Conservation (phyloP, 2,113 vertebrate species). For the Plectropomus leopardus region DNA sequence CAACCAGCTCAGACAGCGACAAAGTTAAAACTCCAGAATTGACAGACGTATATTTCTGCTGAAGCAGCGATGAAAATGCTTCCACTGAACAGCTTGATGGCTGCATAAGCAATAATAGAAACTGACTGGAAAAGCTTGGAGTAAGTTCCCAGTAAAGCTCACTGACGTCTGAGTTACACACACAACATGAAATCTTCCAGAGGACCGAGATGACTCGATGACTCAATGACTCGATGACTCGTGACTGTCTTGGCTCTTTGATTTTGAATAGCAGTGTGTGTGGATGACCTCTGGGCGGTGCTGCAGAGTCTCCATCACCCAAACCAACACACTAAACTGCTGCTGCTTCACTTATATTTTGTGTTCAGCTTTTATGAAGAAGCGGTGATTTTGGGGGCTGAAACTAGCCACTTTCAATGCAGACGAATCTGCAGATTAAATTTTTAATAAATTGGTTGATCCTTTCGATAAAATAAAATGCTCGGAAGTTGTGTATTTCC, state of each 20-base stretch:
- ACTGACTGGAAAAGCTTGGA: neutral
- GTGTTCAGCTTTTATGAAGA: too few relatives aligned
- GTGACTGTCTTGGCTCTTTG: conserved; percentile 8
- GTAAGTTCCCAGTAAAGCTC: conserved; percentile 7
- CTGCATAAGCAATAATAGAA: neutral
- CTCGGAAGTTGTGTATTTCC: too few relatives aligned
- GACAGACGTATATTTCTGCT: too few relatives aligned
- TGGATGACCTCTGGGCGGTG: neutral
- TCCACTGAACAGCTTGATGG: neutral
- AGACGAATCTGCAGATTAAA: neutral
- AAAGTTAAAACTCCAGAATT: too few relatives aligned
- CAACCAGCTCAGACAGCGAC: neutral
- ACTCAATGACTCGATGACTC: conserved; percentile 20
- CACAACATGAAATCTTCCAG: neutral
- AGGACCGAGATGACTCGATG: conserved; percentile 3
- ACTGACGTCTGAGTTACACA: neutral
- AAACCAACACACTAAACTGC: neutral
- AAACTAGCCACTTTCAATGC: too few relatives aligned
- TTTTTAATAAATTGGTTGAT: too few relatives aligned
- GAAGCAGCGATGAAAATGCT: neutral
- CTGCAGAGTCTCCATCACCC: neutral
- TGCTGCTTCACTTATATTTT: neutral
- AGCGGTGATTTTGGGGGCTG: too few relatives aligned
- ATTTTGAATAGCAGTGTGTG: neutral
- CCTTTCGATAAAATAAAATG: too few relatives aligned